Evolutionary conservation across 2,113 vertebrate species (phyloP), one percentile per base, ranked within the genome.

Genomic region (Micronycteris hirsuta): DNA sequence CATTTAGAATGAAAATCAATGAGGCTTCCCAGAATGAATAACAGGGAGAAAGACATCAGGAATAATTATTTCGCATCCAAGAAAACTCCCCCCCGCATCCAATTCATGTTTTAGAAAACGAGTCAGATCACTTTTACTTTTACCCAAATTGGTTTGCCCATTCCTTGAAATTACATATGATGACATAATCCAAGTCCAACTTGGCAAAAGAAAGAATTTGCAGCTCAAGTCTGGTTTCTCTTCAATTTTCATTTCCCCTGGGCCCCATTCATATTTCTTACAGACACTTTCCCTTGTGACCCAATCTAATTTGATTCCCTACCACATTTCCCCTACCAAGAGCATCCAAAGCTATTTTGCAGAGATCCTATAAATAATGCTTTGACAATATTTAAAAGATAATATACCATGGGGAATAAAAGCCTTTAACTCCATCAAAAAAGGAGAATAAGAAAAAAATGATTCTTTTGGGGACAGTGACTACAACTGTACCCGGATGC

Each of bases 331-430:
- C 54, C 87, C 77, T 81, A 94, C 87, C 80, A 49, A 95, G 58
- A 91, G 47, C 77, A 92, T 97, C 74, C 80, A 86, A 93, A 97
- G 86, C 49, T 90, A 12, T 96, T 97, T 93, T 96, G 92, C 96
- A 97, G 95, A 95, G 61, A 68, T 91, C 41, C 88, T 97, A 95
- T 95, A 97, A 98, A 97, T 96, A 98, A 92, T 36, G 31, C n/a
- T 70, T 83, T 92, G 43, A 76, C 33, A 80, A 41, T 33, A 81
- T 58, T 77, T 88, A 95, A 94, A 95, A 93, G 87, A 95, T 92
- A 96, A 78, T 83, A 84, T 92, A 93, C 9, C 45, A 49, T 9
- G 47, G 47, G 73, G 31, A 43, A 36, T n/a, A 15, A 26, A 19
- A 68, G 17, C 43, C 58, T 61, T 78, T 63, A 84, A 63, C 43